Conservation (phyloP, 2,888 invertebrate genomes). For the Colletes collaris region DNA sequence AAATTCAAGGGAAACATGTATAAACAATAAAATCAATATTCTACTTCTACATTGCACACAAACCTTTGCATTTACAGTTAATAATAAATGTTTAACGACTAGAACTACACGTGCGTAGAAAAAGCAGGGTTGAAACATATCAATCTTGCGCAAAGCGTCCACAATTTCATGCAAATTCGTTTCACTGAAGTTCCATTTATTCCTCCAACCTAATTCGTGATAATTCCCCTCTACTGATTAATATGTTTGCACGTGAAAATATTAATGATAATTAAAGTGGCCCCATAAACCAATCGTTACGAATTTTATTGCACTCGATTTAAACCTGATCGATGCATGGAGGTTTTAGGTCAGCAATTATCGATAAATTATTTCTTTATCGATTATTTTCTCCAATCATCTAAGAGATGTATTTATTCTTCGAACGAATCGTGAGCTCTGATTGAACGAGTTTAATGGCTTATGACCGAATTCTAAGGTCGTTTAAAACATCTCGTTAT, state of each 20-base stretch:
- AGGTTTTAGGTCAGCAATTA: no score
- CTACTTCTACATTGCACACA: conserved; percentile 1
- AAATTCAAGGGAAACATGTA: background rate
- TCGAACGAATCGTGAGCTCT: no score
- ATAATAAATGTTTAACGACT: conserved; percentile 17
- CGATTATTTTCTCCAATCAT: no score
- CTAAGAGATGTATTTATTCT: no score
- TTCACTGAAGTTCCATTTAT: background rate
- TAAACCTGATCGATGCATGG: no score
- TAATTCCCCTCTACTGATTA: background rate
- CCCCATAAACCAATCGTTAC: background rate
- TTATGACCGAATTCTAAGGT: no score
- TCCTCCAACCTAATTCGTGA: background rate
- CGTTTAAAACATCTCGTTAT: no score
- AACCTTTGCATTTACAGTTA: conserved; percentile 21
- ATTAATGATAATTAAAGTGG: conserved; percentile 6
- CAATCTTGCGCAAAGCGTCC: background rate
- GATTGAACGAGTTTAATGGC: no score
- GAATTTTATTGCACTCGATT: background rate
- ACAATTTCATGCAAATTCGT: conserved; percentile 2
- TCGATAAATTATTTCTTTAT: no score
- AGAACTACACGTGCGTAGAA: conserved; percentile 1
- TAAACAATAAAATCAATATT: conserved; percentile 29
- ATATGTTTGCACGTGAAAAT: background rate
- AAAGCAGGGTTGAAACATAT: background rate